Base-by-base conservation (phyloP, 2,113 vertebrate genomes). In the Hypocryptadius cinnamomeus region DNA sequence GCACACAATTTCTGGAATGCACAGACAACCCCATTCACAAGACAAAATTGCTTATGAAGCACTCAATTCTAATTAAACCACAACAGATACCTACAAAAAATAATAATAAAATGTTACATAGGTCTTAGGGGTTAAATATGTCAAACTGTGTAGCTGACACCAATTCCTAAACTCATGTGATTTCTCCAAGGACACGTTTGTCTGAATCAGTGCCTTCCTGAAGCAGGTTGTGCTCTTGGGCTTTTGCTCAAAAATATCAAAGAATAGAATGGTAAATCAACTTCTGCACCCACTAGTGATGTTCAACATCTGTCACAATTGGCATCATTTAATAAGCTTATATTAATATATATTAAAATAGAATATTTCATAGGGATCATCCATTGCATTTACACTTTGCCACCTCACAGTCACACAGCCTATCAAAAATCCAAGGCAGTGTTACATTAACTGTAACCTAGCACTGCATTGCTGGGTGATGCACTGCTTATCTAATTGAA, bases 401-500 rank as follows among this genome's bases (percentile, higher is more conserved):
- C 76, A 79, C 66, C 80, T 87, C 90, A 15, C 54, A 80, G 6
- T 61, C 79, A 53, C 33, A 50, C 44, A 50, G 54, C 35, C 61
- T 72, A 30, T 60, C 35, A 89, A 63, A 91, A 93, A 60, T 20
- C 45, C 54, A 53, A 76, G 74, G 57, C 3, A 35, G 40, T 16
- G 60, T 56, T 54, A 35, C 53, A 44, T 33, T 48, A 33, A 68
- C 47, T 71, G 87, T 9, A 65, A 66, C 1, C 18, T 5, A 89
- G 90, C 65, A 40, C 81, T 61, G 71, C 90, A 35, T 0, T 78
- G 66, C 86, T 76, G 40, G 73, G 91, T 68, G 96, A 97, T 96
- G 96, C 63, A 82, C 91, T 87, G 95, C 96, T 97, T 97, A 97
- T 97, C 97, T 97, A 27, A 71, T 80, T 82, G 87, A 61, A 96